Evolutionary conservation across 2,888 invertebrate species (phyloP), one percentile per base, ranked within the genome.

Genomic region (Drepanosiphum platanoidis): DNA sequence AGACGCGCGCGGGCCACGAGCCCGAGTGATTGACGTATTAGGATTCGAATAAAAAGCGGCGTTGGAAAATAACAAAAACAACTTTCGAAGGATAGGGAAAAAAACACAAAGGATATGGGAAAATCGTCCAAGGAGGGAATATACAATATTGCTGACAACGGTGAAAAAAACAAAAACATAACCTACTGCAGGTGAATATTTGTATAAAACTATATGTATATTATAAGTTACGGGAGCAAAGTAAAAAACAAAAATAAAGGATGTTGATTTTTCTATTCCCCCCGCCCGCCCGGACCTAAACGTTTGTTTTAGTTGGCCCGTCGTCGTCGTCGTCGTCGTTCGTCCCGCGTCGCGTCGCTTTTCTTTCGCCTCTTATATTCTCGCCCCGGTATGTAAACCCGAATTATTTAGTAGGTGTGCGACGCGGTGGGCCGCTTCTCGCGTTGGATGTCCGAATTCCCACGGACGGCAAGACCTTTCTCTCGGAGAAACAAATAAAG

Each of bases 11-110:
- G 15, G 27, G 71, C 13, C 27, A 5, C 30, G 5, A 27, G 32
- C 22, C 30, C 77, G 77, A 77, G 84, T 77, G 84, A 84, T 77
- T 84, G 84, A 68, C 84, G 84, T 58, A 84, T 84, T 77, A 68
- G 77, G 66, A 75, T 30, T 74, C 32, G 58, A 80, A 80, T 30
- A 75, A 83, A 83, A 79, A 64, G n/a, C 27, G 66, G n/a, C 27
- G 66, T 42, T 46, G 22, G 74, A 46, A 42, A 75, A 83, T 61
- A 66, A 83, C 66, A 46, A 75, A 58, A 75, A 84, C 72, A 72
- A 72, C 82, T 32, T 70, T 70, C n/a, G 4, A 32, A n/a, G n/a
- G 11, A n/a, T n/a, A n/a, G 42, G 22, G 13, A 72, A 11, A 27
- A 46, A 42, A 82, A 42, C 32, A 70, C 30, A 64, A 64, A 64